Percentiles rank a stretch among this genome's conserved stretches.
Evolutionary conservation across 1,140 invertebrate species (phyloP).

Genomic region (Drosophila repleta): DNA sequence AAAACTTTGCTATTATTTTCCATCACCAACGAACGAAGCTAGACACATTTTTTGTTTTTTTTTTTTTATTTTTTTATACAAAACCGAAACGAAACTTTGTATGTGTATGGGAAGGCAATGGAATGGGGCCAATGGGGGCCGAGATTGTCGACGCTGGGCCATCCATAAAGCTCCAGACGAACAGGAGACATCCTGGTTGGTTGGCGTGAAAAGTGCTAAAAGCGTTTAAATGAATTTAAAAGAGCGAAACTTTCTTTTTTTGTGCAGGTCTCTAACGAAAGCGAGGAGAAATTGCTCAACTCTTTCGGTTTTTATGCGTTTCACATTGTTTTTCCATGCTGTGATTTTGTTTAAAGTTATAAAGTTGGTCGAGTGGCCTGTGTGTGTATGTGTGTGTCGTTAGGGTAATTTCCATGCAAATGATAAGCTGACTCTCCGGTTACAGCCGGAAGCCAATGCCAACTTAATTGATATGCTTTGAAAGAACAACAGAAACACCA

Average conservation of each 20-base stretch:
- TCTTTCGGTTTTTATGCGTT: conserved; percentile 49
- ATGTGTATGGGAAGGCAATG: conserved; percentile 2
- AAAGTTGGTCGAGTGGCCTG: conserved; percentile 36
- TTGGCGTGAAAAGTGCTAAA: conserved; percentile 73
- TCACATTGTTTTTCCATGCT: conserved; percentile 54
- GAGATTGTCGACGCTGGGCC: conserved; percentile 14
- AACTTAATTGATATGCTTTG: conserved; percentile 70
- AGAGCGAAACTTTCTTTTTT: conserved; percentile 56
- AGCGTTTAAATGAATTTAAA: conserved; percentile 79
- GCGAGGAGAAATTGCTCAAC: conserved; percentile 20
- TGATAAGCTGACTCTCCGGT: conserved; percentile 48
- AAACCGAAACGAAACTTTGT: conserved; percentile 46
- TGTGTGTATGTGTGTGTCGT: conserved; percentile 18
- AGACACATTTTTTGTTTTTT: conserved; percentile 31
- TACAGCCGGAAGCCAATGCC: conserved; percentile 43
- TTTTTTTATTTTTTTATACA: neutral
- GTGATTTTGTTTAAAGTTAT: conserved; percentile 61
- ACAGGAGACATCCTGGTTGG: conserved; percentile 44
- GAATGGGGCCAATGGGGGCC: neutral
- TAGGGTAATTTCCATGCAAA: conserved; percentile 67
- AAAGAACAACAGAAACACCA: conserved; percentile 59
- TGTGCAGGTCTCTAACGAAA: conserved; percentile 15
- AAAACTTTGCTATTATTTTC: conserved; percentile 66
- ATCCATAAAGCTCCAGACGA: conserved; percentile 50
- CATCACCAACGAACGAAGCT: conserved; percentile 22